Conservation (phyloP, 2,797 vertebrate species). For the Rallus crepitans region DNA sequence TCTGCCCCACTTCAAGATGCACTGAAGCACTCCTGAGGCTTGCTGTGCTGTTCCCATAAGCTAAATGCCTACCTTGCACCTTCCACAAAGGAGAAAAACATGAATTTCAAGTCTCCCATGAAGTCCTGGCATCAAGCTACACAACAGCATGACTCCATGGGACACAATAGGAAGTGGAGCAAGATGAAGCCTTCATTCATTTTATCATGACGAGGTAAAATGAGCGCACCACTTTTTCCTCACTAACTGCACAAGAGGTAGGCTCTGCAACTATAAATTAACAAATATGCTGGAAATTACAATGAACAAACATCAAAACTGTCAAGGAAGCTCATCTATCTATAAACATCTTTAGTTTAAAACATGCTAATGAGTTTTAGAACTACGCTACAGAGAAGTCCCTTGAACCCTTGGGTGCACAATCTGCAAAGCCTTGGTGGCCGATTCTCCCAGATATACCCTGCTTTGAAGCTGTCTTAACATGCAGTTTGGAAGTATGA, state of each 20-base stretch:
- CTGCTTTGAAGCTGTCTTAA: background rate
- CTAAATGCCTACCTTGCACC: background rate
- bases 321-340: background rate
- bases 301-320: background rate
- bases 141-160: conserved; percentile 24
- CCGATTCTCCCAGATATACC: background rate
- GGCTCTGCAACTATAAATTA: background rate
- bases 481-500: background rate
- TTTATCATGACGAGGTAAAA: background rate
- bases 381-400: background rate
- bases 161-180: conserved; percentile 22
- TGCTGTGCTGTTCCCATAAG: background rate
- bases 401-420: background rate
- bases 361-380: background rate
- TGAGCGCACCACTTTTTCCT: background rate
- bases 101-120: background rate
- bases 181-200: conserved; percentile 32
- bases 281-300: background rate
- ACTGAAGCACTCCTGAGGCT: background rate
- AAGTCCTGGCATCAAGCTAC: background rate
- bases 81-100: background rate
- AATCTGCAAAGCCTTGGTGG: background rate
- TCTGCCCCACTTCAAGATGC: background rate
- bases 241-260: background rate
- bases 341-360: background rate